A percentile compares a stretch with the other conserved stretches of the same genome.
Evolutionary conservation across 30 jellyfish, hydroid and myxozoan species (phyloP).

Genomic region (Rhopilema esculentum): DNA sequence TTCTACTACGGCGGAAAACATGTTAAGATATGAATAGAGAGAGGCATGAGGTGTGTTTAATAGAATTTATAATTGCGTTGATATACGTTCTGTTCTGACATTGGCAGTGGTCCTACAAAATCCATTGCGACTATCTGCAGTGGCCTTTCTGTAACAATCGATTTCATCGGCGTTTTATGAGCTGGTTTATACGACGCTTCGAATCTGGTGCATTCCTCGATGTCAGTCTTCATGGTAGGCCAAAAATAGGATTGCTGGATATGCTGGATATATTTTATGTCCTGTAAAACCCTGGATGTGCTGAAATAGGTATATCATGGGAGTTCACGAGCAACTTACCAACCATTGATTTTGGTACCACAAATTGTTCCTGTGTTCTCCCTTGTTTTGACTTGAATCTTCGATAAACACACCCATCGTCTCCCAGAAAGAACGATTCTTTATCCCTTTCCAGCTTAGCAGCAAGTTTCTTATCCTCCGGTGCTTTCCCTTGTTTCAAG

Average conservation of each 20-base stretch:
- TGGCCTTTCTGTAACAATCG: conserved; percentile 54
- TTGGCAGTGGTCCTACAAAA: conserved; percentile 52
- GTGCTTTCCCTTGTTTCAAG: conserved; percentile 1
- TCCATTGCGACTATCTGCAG: conserved; percentile 51
- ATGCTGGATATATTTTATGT: conserved; percentile 31
- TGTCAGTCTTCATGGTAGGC: conserved; percentile 55
- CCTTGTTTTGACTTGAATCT: conserved; percentile 34
- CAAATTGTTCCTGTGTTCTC: conserved; percentile 38
- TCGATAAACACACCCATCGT: conserved; percentile 46
- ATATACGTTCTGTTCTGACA: too few species aligned
- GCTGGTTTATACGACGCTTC: conserved; percentile 57
- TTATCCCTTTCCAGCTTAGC: conserved; percentile 33
- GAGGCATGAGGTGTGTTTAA: too few species aligned
- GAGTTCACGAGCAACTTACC: conserved; percentile 43
- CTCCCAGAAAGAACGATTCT: conserved; percentile 34
- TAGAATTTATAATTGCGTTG: too few species aligned
- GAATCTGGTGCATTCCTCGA: conserved; percentile 36
- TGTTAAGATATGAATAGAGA: too few species aligned
- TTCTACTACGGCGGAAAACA: too few species aligned
- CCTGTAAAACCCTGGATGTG: conserved; percentile 44
- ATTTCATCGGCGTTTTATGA: conserved; percentile 39
- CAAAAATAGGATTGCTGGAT: conserved; percentile 33
- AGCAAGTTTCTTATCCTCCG: conserved; percentile 27
- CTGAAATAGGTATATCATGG: conserved; percentile 42
- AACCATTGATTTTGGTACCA: conserved; percentile 49